A percentile compares a stretch with the other conserved stretches of the same genome.
Conservation (phyloP, 2,888 invertebrate genomes). For the Pristionchus japonicus region DNA sequence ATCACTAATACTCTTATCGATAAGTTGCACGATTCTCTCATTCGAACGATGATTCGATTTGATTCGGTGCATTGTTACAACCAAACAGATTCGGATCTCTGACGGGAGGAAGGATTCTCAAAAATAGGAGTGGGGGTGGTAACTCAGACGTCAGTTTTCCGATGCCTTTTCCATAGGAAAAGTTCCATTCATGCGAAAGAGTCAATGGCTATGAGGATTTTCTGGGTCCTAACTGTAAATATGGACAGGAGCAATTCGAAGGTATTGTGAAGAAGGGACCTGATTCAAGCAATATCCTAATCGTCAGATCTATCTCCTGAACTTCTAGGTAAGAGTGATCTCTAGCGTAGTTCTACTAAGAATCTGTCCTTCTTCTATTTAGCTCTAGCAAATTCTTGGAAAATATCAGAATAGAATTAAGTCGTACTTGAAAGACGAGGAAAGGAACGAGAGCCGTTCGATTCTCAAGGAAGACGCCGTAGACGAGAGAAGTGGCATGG, state of each 20-base stretch:
- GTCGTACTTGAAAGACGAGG: slow-evolving; percentile 36
- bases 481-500: slow-evolving; percentile 29
- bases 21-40: too few species aligned
- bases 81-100: neutral
- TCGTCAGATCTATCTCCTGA: too few species aligned
- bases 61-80: neutral
- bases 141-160: neutral
- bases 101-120: too few species aligned
- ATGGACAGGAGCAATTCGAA: neutral
- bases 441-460: slow-evolving; percentile 36
- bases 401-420: neutral
- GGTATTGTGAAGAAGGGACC: neutral
- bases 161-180: neutral
- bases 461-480: slow-evolving; percentile 40
- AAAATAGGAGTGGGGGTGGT: neutral
- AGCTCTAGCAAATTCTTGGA: neutral
- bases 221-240: neutral
- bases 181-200: neutral
- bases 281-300: neutral
- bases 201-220: neutral
- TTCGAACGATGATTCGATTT: neutral
- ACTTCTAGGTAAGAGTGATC: neutral
- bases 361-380: neutral
- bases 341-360: neutral
- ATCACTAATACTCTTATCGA: too few species aligned